Conservation (phyloP, 2,888 invertebrate species). For the Octonoba sinensis region DNA sequence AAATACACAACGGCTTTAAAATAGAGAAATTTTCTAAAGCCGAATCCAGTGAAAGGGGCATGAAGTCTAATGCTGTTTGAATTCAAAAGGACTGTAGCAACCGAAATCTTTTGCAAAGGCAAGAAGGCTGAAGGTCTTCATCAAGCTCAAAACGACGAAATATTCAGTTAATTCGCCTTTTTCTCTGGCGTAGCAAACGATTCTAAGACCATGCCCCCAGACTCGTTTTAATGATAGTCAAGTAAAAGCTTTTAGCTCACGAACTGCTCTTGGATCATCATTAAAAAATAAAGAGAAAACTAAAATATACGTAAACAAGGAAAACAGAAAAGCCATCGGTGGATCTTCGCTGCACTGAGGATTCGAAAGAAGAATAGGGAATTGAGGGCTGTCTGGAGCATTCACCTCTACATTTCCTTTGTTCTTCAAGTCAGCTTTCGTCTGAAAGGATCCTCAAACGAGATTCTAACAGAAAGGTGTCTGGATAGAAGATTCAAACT, state of each 20-base stretch:
- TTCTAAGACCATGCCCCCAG: neutral
- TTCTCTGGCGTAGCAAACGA: neutral
- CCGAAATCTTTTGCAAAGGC: no score
- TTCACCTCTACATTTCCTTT: slow-evolving; percentile 31
- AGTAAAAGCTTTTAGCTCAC: slow-evolving; percentile 31
- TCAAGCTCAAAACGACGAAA: no score
- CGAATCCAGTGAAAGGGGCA: no score
- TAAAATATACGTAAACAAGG: neutral
- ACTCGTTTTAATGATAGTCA: slow-evolving; percentile 51
- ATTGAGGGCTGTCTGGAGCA: slow-evolving; percentile 28
- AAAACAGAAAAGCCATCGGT: neutral
- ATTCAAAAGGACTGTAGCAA: no score
- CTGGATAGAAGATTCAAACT: no score
- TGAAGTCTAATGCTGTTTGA: no score
- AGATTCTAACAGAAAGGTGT: no score
- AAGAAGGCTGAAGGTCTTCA: no score
- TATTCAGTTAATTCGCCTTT: neutral
- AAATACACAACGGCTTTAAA: no score
- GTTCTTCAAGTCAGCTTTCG: slow-evolving; percentile 11
- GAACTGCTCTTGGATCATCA: slow-evolving; percentile 24
- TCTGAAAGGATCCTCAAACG: neutral
- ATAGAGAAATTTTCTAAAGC: no score
- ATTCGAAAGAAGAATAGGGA: neutral
- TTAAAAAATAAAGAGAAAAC: slow-evolving; percentile 31
- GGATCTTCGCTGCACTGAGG: neutral